phyloP scores from a whole-genome alignment of 2,797 vertebrate genomes.

The Phrynocephalus forsythii region DNA sequence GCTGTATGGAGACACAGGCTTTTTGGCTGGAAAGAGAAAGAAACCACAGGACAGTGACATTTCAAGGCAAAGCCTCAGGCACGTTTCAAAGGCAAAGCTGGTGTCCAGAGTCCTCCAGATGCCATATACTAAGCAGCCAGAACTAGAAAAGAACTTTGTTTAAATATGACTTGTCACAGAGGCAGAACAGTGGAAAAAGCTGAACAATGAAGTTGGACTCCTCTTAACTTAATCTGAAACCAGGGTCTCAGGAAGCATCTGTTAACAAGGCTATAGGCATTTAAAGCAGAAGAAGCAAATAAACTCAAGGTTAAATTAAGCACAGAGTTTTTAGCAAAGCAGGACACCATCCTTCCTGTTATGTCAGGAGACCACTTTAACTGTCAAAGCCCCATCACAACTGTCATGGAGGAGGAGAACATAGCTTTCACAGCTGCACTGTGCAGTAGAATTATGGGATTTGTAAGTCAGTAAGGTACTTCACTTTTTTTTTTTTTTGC shows the following conservation, averaged over 20 bases:
- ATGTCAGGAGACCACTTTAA: background rate
- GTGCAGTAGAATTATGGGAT: too few relatives aligned
- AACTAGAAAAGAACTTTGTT: background rate
- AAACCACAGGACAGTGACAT: conserved; percentile 12
- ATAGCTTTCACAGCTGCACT: too few relatives aligned
- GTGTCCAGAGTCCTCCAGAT: background rate
- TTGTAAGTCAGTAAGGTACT: too few relatives aligned
- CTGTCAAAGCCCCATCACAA: too few relatives aligned
- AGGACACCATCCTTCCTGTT: too few relatives aligned
- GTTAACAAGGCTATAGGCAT: background rate
- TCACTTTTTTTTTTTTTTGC: too few relatives aligned
- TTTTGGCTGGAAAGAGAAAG: conserved; percentile 79
- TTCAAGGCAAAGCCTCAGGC: background rate
- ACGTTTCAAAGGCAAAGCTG: background rate
- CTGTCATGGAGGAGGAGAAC: too few relatives aligned
- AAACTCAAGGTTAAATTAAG: background rate
- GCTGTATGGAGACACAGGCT: conserved; percentile 91
- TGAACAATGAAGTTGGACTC: background rate
- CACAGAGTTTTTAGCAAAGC: background rate
- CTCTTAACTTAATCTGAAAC: background rate
- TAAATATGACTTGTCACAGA: background rate
- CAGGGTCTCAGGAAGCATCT: background rate
- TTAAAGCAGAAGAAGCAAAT: background rate
- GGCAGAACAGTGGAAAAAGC: background rate
- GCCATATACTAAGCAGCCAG: background rate